Evolutionary conservation across 2,888 invertebrate species (phyloP).

Genomic region (Mythimna albipuncta): DNA sequence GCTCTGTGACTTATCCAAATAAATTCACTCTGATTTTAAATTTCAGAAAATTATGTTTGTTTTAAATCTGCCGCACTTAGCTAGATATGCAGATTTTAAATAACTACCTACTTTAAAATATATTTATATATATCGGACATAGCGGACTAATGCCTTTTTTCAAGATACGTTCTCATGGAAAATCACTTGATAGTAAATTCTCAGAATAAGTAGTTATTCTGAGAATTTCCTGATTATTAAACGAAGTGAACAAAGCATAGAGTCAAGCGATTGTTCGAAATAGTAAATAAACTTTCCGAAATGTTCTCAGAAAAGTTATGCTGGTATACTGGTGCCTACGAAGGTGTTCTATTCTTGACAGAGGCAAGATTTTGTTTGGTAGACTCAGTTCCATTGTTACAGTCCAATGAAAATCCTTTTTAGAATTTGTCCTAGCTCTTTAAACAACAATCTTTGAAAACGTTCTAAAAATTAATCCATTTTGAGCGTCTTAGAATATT

Average conservation of each 20-base stretch:
- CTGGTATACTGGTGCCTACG: slow-evolving; percentile 1
- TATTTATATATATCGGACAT: background rate
- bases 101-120: background rate
- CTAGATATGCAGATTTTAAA: background rate
- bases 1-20: slow-evolving; percentile 39
- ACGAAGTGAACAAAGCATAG: too few species aligned
- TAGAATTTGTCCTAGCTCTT: background rate
- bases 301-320: slow-evolving; percentile 39
- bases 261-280: too few species aligned
- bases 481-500: background rate
- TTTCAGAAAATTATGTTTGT: background rate
- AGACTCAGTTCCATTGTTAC: background rate
- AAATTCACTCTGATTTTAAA: slow-evolving; percentile 26
- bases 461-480: slow-evolving; percentile 1
- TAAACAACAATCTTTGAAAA: background rate
- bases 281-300: slow-evolving; percentile 1
- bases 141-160: background rate
- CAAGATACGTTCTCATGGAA: slow-evolving; percentile 30
- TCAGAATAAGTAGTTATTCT: slow-evolving; percentile 21
- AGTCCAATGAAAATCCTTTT: background rate
- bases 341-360: slow-evolving; percentile 4
- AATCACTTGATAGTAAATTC: slow-evolving; percentile 16
- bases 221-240: slow-evolving; percentile 43
- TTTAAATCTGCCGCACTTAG: background rate
- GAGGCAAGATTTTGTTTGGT: background rate